Conservation (phyloP, 2,113 vertebrate species). For the Apaloderma vittatum region DNA sequence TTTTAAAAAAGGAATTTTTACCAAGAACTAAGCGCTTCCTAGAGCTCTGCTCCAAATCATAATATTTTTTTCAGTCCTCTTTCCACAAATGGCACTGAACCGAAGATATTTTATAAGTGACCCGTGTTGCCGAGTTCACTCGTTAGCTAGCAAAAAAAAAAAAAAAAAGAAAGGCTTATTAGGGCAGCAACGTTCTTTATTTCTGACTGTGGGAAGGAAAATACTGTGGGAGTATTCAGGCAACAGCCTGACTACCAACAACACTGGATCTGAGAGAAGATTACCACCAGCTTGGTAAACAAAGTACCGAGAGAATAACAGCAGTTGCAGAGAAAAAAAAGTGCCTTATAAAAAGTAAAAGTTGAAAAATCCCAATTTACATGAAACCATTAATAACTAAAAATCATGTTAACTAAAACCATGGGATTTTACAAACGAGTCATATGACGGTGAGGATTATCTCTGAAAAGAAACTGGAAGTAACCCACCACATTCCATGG, state of each 20-base stretch:
- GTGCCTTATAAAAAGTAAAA: not conserved
- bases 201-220: slow-evolving; percentile 46
- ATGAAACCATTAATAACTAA: not conserved
- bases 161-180: slow-evolving; percentile 7
- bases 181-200: not conserved
- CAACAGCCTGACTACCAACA: slow-evolving; percentile 27
- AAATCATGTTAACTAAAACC: not conserved
- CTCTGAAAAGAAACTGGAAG: not conserved
- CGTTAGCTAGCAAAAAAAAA: not conserved
- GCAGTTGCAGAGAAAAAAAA: not conserved
- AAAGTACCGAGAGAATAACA: not conserved
- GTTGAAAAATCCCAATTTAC: not conserved
- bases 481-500: rapidly evolving
- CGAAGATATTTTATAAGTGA: not conserved
- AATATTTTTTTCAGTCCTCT: not conserved
- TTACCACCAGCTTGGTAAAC: not conserved
- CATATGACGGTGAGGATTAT: not conserved
- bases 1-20: not conserved
- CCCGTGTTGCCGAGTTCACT: not conserved
- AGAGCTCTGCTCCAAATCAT: not conserved
- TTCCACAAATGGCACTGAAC: slow-evolving; percentile 32
- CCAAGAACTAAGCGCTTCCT: not conserved
- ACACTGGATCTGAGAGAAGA: not conserved
- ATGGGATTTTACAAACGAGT: not conserved
- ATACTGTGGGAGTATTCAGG: slow-evolving; percentile 21